Base-by-base conservation (phyloP, 2,113 vertebrate species). In the Vombatus ursinus region DNA sequence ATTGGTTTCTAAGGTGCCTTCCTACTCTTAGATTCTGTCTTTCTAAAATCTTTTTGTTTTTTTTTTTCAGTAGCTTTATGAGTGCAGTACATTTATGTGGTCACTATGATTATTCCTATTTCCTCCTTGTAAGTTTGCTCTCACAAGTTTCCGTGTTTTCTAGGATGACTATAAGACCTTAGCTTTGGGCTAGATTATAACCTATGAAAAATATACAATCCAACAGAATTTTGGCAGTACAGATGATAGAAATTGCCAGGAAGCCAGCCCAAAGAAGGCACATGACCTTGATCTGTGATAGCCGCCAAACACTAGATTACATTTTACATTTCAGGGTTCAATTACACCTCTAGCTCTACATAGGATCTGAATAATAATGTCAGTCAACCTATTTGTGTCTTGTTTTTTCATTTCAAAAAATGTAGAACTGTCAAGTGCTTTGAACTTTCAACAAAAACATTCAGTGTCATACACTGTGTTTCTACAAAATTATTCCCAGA, bases 401-500 rank as follows among this genome's bases (percentile, higher is more conserved):
- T 6, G 5, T 89, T 95, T 96, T 93, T 31, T 91, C 94, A 23
- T 84, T 50, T 25, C 44, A 94, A 94, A 93, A 6, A 84, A 44
- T 84, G 68, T 23, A 84, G 25, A 94, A 90, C 31, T n/a, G 61
- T 50, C 3, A 23, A 0, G 94, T 52, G 48, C 52, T 57, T 92
- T 84, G 68, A 44, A n/a, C n/a, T 84, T n/a, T 84, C 37, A 94
- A 23, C 26, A 91, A 92, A 68, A 93, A 31, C 9, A 50, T 6
- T 51, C 90, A 26, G 28, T 84, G 90, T 68, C 25, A 23, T 93
- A 24, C 54, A 25, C 47, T 94, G 90, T 93, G 6, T 14, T 50
- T 50, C 44, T 57, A 48, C 84, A 37, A 92, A 92, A 96, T 0
- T 52, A 53, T 61, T 90, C 89, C 93, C 11, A 77, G 49, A 9